Evolutionary conservation across 2,888 invertebrate genomes (phyloP).

Genomic region (Machimus rusticus): DNA sequence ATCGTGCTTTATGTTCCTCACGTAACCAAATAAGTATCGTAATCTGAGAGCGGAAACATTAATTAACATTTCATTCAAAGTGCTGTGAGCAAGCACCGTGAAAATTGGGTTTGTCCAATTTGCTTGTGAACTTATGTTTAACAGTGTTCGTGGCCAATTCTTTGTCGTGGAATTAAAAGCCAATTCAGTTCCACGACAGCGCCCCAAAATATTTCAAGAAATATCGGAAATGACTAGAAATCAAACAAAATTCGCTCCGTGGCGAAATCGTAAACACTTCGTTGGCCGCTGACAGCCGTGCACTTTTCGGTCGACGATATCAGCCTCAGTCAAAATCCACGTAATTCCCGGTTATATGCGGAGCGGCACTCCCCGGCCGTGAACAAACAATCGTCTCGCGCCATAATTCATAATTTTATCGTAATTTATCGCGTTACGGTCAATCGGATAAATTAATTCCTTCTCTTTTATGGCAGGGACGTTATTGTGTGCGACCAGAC

Average conservation of each 20-base stretch:
- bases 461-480: slow-evolving; percentile 6
- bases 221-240: background rate
- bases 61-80: background rate
- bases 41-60: background rate
- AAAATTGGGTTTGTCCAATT: background rate
- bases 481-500: slow-evolving; percentile 23
- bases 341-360: background rate
- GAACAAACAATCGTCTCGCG: slow-evolving; percentile 23
- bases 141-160: background rate
- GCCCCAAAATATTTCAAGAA: background rate
- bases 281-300: background rate
- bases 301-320: background rate
- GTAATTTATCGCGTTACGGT: slow-evolving; percentile 46
- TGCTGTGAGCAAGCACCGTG: background rate
- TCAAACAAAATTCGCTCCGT: background rate
- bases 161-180: background rate
- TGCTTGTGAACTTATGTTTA: background rate
- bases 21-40: background rate
- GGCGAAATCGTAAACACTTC: background rate
- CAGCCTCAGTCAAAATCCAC: background rate
- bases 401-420: slow-evolving; percentile 42
- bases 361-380: slow-evolving; percentile 9
- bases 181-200: background rate
- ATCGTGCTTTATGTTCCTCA: background rate
- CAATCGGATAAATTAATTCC: slow-evolving; percentile 46